phyloP scores from a whole-genome alignment of 2,888 invertebrate genomes.

The Zaprionus lineosus region DNA sequence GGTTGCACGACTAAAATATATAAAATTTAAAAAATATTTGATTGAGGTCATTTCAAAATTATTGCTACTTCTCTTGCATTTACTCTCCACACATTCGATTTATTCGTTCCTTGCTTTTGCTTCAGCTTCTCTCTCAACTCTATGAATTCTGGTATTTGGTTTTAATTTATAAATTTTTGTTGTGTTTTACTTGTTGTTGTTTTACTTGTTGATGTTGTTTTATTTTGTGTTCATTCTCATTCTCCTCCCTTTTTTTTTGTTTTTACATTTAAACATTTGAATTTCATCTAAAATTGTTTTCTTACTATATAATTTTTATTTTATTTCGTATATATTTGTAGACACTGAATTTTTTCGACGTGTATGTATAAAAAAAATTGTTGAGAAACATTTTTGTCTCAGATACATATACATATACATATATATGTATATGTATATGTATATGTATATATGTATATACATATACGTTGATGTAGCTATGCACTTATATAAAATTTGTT shows the following conservation, averaged over 20 bases:
- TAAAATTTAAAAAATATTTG: conserved; percentile 80
- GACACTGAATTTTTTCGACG: conserved; percentile 68
- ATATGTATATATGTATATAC: conserved; percentile 4
- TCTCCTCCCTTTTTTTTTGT: conserved; percentile 18
- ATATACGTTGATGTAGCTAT: too few relatives aligned
- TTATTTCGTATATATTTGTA: conserved; percentile 70
- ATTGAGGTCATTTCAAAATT: conserved; percentile 83
- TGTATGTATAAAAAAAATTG: conserved; percentile 68
- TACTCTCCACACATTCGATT: conserved; percentile 17
- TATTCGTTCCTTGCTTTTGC: conserved; percentile 3
- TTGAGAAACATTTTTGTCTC: conserved; percentile 44
- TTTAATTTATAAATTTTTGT: conserved; percentile 23
- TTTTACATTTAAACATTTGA: conserved; percentile 53
- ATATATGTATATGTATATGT: conserved; percentile 6
- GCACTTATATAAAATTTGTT: conserved; percentile 54
- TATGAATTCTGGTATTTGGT: conserved; percentile 10
- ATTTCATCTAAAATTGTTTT: conserved; percentile 60
- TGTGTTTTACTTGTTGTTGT: too few relatives aligned
- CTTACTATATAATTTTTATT: conserved; percentile 30
- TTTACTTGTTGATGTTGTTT: too few relatives aligned
- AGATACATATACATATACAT: conserved; percentile 19
- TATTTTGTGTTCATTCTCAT: too few relatives aligned
- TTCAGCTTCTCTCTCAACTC: conserved; percentile 16
- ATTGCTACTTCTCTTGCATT: conserved; percentile 78
- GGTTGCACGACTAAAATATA: conserved; percentile 73